Conservation (phyloP, 1,140 invertebrate species). For the Brachionus paranguensis region DNA sequence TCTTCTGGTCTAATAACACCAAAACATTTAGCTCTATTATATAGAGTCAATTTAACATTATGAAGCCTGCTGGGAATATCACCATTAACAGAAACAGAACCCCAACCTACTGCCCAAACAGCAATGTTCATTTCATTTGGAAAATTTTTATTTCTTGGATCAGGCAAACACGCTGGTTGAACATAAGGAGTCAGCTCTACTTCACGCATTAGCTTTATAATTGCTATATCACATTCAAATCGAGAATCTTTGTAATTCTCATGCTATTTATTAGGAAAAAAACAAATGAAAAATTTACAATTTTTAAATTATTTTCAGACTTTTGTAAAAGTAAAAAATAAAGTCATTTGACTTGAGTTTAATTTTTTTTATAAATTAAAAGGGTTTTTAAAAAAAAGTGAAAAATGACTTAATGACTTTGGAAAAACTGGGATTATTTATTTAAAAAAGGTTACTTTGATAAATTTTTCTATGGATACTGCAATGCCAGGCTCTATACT, state of each 20-base stretch:
- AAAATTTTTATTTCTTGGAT: neutral
- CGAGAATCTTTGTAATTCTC: neutral
- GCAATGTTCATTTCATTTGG: neutral
- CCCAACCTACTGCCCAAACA: neutral
- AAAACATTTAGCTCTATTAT: neutral
- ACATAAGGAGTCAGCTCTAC: neutral
- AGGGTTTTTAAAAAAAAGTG: too few species aligned
- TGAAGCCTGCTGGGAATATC: neutral
- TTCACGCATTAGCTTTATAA: neutral
- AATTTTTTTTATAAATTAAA: too few species aligned
- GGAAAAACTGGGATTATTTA: too few species aligned
- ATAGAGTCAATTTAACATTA: constrained; percentile 22
- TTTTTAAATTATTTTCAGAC: neutral
- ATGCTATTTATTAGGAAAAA: neutral
- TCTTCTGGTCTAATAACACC: neutral
- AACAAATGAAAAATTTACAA: neutral
- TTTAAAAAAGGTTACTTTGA: neutral
- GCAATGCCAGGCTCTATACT: neutral
- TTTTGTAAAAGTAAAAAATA: too few species aligned
- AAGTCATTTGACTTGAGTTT: too few species aligned
- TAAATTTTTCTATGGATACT: neutral
- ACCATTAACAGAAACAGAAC: neutral
- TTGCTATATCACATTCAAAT: neutral
- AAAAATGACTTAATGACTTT: neutral
- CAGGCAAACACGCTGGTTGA: neutral